Conservation (phyloP, 2,888 invertebrate genomes). For the Drosophila vallismaia region DNA sequence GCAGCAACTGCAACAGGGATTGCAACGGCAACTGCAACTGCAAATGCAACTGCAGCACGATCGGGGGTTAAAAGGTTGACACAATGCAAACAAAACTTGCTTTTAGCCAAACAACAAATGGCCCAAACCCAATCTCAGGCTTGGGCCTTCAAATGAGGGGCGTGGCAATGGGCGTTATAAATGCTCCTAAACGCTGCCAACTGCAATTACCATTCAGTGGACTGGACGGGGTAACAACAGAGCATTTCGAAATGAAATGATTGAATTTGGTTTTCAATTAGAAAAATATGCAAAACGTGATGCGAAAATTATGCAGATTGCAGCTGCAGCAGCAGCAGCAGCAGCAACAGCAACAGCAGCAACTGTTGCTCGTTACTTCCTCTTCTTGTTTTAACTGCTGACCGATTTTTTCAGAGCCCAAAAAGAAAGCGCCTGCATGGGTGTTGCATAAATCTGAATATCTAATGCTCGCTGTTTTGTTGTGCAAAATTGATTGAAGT, state of each 20-base stretch:
- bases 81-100: conserved; percentile 48
- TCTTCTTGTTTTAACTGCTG: conserved; percentile 37
- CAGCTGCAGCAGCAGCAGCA: conserved; percentile 27
- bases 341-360: conserved; percentile 5
- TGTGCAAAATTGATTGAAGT: conserved; percentile 64
- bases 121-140: conserved; percentile 5
- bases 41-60: conserved; percentile 38
- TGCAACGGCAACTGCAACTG: conserved; percentile 7
- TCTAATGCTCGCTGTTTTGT: conserved; percentile 56
- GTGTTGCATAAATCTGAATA: conserved; percentile 66
- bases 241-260: conserved; percentile 48
- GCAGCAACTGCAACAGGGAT: conserved; percentile 12
- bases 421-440: conserved; percentile 45
- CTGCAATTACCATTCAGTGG: conserved; percentile 40
- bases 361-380: conserved; percentile 14
- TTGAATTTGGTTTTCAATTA: conserved; percentile 51
- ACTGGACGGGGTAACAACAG: conserved; percentile 3
- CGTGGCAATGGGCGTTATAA: conserved; percentile 48
- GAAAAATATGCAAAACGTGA: conserved; percentile 55
- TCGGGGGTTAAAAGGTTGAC: conserved; percentile 58
- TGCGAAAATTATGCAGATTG: conserved; percentile 50
- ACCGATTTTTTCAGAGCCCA: conserved; percentile 35
- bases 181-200: conserved; percentile 46
- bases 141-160: conserved; percentile 9
- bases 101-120: conserved; percentile 39